Percentiles rank a stretch among this genome's conserved stretches.
Conservation (phyloP, 2,113 vertebrate genomes). For the Lepus timidus region DNA sequence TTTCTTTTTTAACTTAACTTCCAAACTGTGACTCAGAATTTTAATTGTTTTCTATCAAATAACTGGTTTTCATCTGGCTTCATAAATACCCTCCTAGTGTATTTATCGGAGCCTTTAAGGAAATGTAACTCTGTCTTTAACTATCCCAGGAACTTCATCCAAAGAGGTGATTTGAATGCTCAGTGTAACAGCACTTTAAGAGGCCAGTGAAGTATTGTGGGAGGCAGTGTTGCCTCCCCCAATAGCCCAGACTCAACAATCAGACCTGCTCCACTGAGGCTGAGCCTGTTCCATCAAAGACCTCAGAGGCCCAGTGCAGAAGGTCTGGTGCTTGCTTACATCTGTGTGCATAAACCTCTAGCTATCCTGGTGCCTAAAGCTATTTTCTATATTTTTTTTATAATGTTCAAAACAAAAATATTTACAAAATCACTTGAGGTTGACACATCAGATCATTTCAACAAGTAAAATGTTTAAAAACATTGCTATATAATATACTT, state of each 20-base stretch:
- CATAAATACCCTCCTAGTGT: background rate
- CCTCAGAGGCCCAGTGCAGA: background rate
- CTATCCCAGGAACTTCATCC: background rate
- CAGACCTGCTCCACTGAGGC: background rate
- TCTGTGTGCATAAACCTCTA: background rate
- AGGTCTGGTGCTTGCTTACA: background rate
- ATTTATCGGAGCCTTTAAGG: background rate
- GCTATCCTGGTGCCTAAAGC: background rate
- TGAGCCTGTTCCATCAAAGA: background rate
- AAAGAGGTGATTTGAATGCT: background rate
- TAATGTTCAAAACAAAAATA: constrained; percentile 53
- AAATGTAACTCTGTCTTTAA: background rate
- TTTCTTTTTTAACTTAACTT: background rate
- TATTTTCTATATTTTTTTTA: background rate
- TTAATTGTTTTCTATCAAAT: background rate
- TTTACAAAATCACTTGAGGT: background rate
- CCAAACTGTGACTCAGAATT: background rate
- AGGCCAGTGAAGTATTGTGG: background rate
- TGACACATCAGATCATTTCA: background rate
- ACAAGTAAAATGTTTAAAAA: constrained; percentile 56
- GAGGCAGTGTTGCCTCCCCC: background rate
- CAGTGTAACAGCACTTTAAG: too few relatives aligned
- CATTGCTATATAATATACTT: constrained; percentile 2
- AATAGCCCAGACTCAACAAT: background rate
- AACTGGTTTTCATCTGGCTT: background rate